Conservation (phyloP, 2,888 invertebrate genomes). For the Drosophila algonquin region DNA sequence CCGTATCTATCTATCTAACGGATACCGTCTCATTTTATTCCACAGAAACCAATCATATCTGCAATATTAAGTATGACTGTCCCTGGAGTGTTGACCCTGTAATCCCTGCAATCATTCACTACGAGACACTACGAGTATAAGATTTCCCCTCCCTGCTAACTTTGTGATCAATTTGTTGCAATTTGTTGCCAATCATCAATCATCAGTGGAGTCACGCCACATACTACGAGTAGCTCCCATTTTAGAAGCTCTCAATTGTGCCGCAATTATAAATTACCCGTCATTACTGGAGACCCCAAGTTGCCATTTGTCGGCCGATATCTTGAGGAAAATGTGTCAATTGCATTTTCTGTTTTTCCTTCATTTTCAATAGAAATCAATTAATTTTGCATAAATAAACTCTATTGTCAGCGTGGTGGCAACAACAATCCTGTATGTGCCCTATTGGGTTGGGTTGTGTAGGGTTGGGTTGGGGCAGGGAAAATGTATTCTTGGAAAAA, state of each 20-base stretch:
- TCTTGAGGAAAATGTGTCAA: conserved; percentile 55
- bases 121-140: no score
- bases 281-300: conserved; percentile 8
- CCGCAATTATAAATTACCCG: conserved; percentile 50
- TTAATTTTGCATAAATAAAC: conserved; percentile 71
- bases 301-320: neutral
- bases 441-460: no score
- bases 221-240: neutral
- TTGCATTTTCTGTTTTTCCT: conserved; percentile 41
- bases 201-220: conserved; percentile 45
- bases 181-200: conserved; percentile 52
- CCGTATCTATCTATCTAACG: neutral
- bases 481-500: conserved; percentile 55
- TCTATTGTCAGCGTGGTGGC: conserved; percentile 31
- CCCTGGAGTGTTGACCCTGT: neutral
- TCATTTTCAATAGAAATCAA: conserved; percentile 68
- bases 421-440: no score
- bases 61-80: conserved; percentile 38
- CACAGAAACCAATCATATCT: conserved; percentile 63
- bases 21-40: neutral
- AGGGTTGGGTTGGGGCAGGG: neutral
- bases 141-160: no score
- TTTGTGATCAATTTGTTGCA: conserved; percentile 54
- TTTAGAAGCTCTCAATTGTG: conserved; percentile 34
- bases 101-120: neutral